Evolutionary conservation across 2,888 invertebrate genomes (phyloP).

Genomic region (Lepidochrysops patricia): DNA sequence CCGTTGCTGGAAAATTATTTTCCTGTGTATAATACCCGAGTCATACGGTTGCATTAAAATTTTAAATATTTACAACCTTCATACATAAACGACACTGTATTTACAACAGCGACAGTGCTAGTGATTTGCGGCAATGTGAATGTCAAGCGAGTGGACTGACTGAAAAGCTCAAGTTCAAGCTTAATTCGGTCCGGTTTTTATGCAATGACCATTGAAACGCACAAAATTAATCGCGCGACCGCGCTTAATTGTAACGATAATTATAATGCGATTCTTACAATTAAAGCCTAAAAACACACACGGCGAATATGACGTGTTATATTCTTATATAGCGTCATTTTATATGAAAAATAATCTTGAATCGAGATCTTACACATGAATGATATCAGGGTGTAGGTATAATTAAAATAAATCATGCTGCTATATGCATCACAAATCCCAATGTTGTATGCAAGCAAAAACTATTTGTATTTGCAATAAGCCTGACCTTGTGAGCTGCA

Average conservation of each 20-base stretch:
- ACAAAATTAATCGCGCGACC: not conserved
- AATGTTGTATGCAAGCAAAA: not conserved
- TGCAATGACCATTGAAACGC: not conserved
- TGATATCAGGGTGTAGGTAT: not conserved
- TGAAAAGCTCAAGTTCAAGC: slow-evolving; percentile 19
- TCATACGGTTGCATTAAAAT: slow-evolving; percentile 25
- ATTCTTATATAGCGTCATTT: no score
- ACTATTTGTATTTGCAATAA: not conserved
- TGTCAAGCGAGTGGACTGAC: not conserved
- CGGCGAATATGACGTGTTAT: no score
- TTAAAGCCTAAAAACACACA: no score
- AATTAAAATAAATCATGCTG: not conserved
- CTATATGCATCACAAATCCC: not conserved
- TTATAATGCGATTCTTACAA: not conserved
- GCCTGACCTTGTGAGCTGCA: not conserved
- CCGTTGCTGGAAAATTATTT: slow-evolving; percentile 62
- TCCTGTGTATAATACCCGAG: slow-evolving; percentile 37
- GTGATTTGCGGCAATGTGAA: not conserved
- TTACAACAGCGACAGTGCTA: not conserved
- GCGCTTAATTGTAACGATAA: not conserved
- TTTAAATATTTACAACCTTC: slow-evolving; percentile 25
- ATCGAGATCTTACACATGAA: not conserved
- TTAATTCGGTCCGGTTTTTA: slow-evolving; percentile 1
- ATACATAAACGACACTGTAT: not conserved
- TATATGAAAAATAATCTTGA: not conserved